A percentile compares a stretch with the other conserved stretches of the same genome.
Evolutionary conservation across 92 coral and sea anemone species (phyloP).

Genomic region (Porites divaricata): DNA sequence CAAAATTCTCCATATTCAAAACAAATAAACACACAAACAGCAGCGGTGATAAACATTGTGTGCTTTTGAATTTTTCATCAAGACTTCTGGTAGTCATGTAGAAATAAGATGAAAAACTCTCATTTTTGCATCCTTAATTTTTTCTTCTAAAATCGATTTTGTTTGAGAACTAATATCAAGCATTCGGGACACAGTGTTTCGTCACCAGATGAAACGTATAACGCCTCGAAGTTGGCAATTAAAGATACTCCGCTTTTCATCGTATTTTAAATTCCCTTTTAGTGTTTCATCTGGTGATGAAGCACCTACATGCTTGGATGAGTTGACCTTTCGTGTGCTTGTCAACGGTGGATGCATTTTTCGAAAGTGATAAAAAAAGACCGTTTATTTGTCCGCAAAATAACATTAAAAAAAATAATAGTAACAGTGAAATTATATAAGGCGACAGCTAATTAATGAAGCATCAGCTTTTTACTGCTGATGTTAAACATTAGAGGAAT

Average conservation of each 20-base stretch:
- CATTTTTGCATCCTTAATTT: no score
- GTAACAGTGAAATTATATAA: neutral
- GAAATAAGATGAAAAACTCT: neutral
- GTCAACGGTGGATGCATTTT: slow-evolving; percentile 4
- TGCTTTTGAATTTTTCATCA: slow-evolving; percentile 10
- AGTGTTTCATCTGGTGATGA: slow-evolving; percentile 13
- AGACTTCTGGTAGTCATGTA: slow-evolving; percentile 11
- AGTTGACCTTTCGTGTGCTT: slow-evolving; percentile 12
- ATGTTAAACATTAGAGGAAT: slow-evolving; percentile 9
- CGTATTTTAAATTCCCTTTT: slow-evolving; percentile 7
- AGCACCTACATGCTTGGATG: slow-evolving; percentile 5
- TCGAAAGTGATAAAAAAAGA: slow-evolving; percentile 1
- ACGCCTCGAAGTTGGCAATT: slow-evolving; percentile 14
- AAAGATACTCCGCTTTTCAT: slow-evolving; percentile 2
- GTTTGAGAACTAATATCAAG: neutral
- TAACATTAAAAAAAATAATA: neutral
- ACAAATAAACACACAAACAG: slow-evolving; percentile 9
- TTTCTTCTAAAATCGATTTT: no score
- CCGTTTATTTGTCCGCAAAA: neutral
- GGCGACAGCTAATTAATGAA: no score
- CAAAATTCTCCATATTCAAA: slow-evolving; percentile 8
- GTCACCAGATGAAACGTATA: slow-evolving; percentile 10
- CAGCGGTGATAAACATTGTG: slow-evolving; percentile 11
- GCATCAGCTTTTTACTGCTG: neutral
- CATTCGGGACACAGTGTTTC: slow-evolving; percentile 2